Percentiles rank a stretch among this genome's conserved stretches.
phyloP scores from a whole-genome alignment of 2,888 invertebrate genomes.

The Andricus quercusramuli region DNA sequence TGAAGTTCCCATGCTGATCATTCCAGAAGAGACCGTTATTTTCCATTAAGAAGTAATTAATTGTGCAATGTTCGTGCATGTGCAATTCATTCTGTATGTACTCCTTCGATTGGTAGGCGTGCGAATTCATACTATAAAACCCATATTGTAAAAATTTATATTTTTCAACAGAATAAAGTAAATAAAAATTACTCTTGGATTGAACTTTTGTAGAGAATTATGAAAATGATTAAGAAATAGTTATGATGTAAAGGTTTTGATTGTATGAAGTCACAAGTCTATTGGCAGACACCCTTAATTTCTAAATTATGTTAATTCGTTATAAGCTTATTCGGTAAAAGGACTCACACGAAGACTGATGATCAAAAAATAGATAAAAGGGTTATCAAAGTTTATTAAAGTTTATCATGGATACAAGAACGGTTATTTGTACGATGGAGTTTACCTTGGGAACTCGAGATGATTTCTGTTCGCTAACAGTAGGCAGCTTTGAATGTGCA shows the following conservation, averaged over 20 bases:
- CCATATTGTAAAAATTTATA: not conserved
- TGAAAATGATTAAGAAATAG: not conserved
- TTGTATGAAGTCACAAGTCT: slow-evolving; percentile 4
- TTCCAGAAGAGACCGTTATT: slow-evolving; percentile 63
- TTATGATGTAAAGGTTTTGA: not conserved
- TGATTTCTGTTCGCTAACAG: slow-evolving; percentile 28
- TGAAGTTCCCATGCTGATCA: slow-evolving; percentile 64
- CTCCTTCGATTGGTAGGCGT: slow-evolving; percentile 56
- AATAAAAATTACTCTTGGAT: not conserved
- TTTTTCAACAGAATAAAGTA: not conserved
- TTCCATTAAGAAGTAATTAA: slow-evolving; percentile 60
- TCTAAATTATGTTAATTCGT: slow-evolving; percentile 9
- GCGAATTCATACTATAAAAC: slow-evolving; percentile 44
- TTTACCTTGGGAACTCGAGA: slow-evolving; percentile 17
- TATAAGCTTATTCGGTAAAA: not conserved
- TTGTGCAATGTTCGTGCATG: slow-evolving; percentile 61
- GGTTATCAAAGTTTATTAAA: slow-evolving; percentile 4
- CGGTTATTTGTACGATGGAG: not conserved
- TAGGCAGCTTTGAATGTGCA: slow-evolving; percentile 23
- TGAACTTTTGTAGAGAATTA: not conserved
- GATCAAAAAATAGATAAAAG: slow-evolving; percentile 5
- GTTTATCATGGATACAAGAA: not conserved
- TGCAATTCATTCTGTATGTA: slow-evolving; percentile 55
- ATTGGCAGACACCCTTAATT: slow-evolving; percentile 2
- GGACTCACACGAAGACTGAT: slow-evolving; percentile 23